These are phyloP conservation scores for Delichon dasypus DNA, from an alignment of 2,797 vertebrate genomes.

Conservation along the genomic window DNA sequence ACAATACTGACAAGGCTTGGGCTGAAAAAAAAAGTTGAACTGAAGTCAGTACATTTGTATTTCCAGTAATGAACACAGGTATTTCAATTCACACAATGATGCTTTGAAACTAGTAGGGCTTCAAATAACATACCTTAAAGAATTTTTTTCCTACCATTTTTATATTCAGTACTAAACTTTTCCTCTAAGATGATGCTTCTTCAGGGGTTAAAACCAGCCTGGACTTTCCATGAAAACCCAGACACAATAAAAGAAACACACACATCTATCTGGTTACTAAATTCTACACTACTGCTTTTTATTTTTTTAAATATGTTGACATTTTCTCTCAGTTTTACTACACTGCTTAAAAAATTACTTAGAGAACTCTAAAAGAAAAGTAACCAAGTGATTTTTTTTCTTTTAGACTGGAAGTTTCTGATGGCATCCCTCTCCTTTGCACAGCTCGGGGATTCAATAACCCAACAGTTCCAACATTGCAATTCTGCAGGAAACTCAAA, in stretches of 20 bases:
- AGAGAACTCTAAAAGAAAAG: neutral
- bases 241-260: neutral
- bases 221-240: neutral
- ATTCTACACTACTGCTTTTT: neutral
- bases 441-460: neutral
- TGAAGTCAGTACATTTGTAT: neutral
- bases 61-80: neutral
- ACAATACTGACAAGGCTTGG: conserved; percentile 99
- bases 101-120: neutral
- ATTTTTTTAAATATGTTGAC: fast-evolving
- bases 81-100: neutral
- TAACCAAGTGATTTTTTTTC: neutral
- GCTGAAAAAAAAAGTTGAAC: conserved; percentile 75
- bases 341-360: neutral
- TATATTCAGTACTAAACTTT: neutral
- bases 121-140: neutral
- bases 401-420: neutral
- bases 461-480: neutral
- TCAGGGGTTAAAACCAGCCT: neutral
- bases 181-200: neutral
- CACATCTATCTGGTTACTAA: neutral
- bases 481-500: neutral
- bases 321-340: neutral
- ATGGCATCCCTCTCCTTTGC: neutral
- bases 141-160: neutral